Conservation (phyloP, 2,113 vertebrate species). For the Coracopsis vasa region DNA sequence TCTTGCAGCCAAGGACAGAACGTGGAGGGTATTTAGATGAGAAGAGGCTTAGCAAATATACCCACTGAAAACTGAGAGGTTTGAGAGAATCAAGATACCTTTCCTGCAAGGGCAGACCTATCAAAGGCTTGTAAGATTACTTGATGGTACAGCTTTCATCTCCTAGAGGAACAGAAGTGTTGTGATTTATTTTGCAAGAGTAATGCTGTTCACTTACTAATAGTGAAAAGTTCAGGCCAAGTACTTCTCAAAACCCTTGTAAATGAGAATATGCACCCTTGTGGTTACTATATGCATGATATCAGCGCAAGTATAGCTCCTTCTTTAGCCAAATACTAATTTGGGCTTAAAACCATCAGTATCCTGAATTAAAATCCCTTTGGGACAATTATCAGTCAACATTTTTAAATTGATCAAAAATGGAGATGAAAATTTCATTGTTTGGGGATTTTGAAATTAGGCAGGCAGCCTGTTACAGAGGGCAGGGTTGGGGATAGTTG, state of each 20-base stretch:
- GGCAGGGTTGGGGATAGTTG: neutral
- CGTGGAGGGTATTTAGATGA: neutral
- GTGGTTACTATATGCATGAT: neutral
- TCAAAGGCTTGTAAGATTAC: neutral
- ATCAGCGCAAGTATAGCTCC: neutral
- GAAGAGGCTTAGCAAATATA: neutral
- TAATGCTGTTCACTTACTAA: neutral
- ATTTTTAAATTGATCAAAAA: neutral
- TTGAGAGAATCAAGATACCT: neutral
- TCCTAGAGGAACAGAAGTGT: neutral
- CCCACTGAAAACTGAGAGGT: neutral
- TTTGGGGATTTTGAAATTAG: neutral
- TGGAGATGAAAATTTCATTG: neutral
- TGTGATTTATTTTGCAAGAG: neutral
- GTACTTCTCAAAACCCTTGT: neutral
- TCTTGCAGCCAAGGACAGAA: neutral
- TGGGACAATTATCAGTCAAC: neutral
- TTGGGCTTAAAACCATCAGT: neutral
- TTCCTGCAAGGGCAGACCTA: neutral
- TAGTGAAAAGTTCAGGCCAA: neutral
- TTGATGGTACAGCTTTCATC: neutral
- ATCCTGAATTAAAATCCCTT: neutral
- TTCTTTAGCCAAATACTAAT: neutral
- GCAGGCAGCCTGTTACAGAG: neutral
- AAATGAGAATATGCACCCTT: neutral